Conservation (phyloP, 2,888 invertebrate genomes). For the Halocaridina rubra region DNA sequence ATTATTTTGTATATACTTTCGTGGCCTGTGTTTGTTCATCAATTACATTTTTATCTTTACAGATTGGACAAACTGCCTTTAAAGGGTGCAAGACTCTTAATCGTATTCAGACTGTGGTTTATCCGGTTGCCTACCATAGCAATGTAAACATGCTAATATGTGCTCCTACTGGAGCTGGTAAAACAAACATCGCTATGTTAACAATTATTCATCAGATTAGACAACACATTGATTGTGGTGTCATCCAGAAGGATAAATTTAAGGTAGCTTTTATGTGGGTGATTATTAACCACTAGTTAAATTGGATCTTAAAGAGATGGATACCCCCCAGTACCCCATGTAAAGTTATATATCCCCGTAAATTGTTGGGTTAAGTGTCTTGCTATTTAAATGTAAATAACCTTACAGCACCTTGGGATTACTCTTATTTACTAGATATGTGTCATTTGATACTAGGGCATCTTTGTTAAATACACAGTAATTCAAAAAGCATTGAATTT, state of each 20-base stretch:
- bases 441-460: too few relatives aligned
- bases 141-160: conserved; percentile 98
- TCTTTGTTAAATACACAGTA: too few relatives aligned
- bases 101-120: conserved; percentile 95
- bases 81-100: conserved; percentile 87
- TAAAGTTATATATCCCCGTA: too few relatives aligned
- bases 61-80: conserved; percentile 91
- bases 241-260: conserved; percentile 90
- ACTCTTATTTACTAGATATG: too few relatives aligned
- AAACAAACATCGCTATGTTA: conserved; percentile 97
- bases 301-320: too few relatives aligned
- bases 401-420: too few relatives aligned
- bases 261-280: conserved; percentile 76
- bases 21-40: not conserved
- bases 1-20: not conserved
- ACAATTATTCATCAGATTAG: conserved; percentile 91
- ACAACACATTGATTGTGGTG: conserved; percentile 80
- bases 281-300: too few relatives aligned
- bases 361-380: too few relatives aligned
- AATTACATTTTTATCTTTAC: not conserved
- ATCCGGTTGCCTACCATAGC: conserved; percentile 92
- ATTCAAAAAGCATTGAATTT: too few relatives aligned
- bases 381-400: too few relatives aligned
- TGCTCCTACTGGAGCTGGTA: conserved; percentile 99
- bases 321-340: too few relatives aligned